Evolutionary conservation across 2,113 vertebrate species (phyloP), one percentile per base, ranked within the genome.

Genomic region (Heptranchias perlo): DNA sequence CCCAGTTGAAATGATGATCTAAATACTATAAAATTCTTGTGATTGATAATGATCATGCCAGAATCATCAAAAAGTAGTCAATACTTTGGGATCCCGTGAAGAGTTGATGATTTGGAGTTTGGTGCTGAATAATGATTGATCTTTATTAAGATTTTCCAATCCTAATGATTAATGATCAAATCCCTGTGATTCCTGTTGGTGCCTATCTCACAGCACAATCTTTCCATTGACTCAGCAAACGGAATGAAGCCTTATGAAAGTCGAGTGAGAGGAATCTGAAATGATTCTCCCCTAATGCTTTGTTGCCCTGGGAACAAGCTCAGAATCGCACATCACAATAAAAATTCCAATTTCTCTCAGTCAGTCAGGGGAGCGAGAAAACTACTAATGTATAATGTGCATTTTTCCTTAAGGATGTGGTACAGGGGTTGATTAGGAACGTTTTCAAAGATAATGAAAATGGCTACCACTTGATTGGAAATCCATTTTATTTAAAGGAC

Each of bases 321-420:
- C 10, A 25, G 31, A 23, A 3, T 39, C 18, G 3, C 28, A 35
- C 44, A 31, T 31, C 64, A 69, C 94, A 95, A 69, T 28, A 95
- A 67, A 35, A 49, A 95, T 95, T 95, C 64, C 94, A 69, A 95
- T 95, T 69, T 52, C 64, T 69, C 64, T 95, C 94, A 31, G 31
- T 67, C 64, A 69, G 64, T 69, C 39, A 31, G 65, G 64, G 58
- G 62, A 67, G 44, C 21, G n/a, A 21, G 47, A 49, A 69, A 49
- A 69, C 73, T 67, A 64, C 16, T 62, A 13, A 35, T 35, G 65
- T 49, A 6, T 91, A 91, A 91, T 58, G 52, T 25, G 2, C 44
- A 6, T 23, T 52, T 52, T 95, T 95, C 94, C 64, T 95, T 95
- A 69, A 95, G 93, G 21, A 67, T 49, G 35, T 39, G 35, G 0